Conservation (phyloP, 2,113 vertebrate genomes). For the Leucopsar rothschildi region DNA sequence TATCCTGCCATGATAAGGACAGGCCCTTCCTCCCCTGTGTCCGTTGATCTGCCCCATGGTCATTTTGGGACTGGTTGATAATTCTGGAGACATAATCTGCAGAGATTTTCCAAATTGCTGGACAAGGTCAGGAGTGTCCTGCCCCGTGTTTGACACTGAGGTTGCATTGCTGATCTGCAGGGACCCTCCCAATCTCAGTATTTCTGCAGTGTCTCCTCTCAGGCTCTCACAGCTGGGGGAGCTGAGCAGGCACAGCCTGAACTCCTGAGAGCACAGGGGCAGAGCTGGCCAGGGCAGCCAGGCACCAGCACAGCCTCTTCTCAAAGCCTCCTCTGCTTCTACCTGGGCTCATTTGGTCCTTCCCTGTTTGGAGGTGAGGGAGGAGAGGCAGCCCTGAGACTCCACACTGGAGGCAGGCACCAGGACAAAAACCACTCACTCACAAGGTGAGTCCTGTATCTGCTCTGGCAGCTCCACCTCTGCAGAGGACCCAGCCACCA, state of each 20-base stretch:
- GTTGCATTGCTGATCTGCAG: background rate
- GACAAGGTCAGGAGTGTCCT: background rate
- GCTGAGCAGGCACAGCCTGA: background rate
- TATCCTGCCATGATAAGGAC: background rate
- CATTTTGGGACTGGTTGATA: background rate
- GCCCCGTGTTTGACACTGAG: background rate
- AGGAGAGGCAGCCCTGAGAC: background rate
- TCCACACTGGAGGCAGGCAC: background rate
- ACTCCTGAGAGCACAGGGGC: background rate
- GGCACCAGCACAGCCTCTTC: background rate
- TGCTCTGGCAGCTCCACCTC: background rate
- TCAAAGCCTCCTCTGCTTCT: background rate
- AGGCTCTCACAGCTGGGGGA: background rate
- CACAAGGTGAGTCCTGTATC: accelerated
- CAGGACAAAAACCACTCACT: background rate
- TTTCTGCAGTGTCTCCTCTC: background rate
- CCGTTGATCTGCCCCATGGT: background rate
- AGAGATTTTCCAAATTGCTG: background rate
- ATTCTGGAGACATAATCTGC: background rate
- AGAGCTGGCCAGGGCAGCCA: background rate
- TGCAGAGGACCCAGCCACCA: background rate
- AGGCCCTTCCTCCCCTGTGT: background rate
- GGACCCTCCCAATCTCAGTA: background rate
- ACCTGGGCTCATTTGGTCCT: background rate
- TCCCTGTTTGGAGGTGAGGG: background rate